Base-by-base conservation (phyloP, 2,888 invertebrate species). In the Eueremaeus valkanovi region DNA sequence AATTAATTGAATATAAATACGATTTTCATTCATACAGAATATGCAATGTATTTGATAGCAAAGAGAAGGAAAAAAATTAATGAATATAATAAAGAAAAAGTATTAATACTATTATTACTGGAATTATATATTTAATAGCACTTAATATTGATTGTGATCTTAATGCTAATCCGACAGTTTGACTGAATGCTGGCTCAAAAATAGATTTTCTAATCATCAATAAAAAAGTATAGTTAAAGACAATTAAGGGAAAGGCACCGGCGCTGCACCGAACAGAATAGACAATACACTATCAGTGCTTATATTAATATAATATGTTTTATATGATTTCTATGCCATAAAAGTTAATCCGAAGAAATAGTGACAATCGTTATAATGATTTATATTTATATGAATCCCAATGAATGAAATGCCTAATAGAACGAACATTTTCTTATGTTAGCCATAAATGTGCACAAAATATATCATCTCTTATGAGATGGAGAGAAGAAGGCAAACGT, bases 341-440 rank as follows among this genome's bases (percentile, higher is more conserved):
- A 45, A 45, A 13, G 55, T 21, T 55, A 55, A 55, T 24, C 55
- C 21, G 13, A 55, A 24, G 21, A 27, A 24, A 24, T 3, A 21
- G 9, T 8, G 3, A 21, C 55, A 55, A 55, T 55, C 3, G 55
- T 55, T 55, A 24, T 24, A 24, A 55, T 55, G 55, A 55, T 55
- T 55, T 55, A 55, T 55, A 55, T 55, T 55, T 55, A 55, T 55
- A 55, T 55, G 55, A 55, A 55, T 55, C 55, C 6, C 55, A 55
- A 21, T n/a, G n/a, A 55, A 21, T 55, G 8, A 55, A 55, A 55
- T 55, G 24, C 27, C 21, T 24, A 55, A 21, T 21, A 21, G 21
- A 55, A 55, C 21, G 18, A 36, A 36, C 36, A 36, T 36, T 36
- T 36, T 11, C 11, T 36, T 36, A 45, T 45, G 21, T 6, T 8